Percentiles rank a stretch among this genome's conserved stretches.
These are phyloP conservation scores for Chelonus formosanus DNA, from an alignment of 2,888 invertebrate genomes.

Conservation along the genomic window DNA sequence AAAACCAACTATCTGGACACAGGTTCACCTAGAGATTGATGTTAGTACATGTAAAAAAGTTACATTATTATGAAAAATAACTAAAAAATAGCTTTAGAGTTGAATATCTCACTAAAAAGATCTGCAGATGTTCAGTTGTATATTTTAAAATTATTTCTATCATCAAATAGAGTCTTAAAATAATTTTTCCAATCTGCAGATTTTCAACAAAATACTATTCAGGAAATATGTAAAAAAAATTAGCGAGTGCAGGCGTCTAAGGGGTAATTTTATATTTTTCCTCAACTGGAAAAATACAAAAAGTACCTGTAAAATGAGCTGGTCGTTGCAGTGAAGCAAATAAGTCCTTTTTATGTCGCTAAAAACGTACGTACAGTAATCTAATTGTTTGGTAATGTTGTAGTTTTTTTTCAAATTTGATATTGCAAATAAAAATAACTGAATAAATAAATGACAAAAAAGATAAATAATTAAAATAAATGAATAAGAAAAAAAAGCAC, in stretches of 20 bases:
- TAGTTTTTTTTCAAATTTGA: background rate
- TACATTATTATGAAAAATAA: too few species aligned
- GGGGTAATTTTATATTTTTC: slow-evolving; percentile 1
- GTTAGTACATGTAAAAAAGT: slow-evolving; percentile 2
- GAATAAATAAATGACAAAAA: too few species aligned
- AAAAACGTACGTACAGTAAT: slow-evolving; percentile 3
- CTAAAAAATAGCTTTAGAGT: background rate
- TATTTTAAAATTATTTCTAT: background rate
- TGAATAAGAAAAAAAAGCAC: background rate
- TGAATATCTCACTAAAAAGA: background rate
- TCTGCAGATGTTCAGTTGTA: too few species aligned
- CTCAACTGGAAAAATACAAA: slow-evolving; percentile 40
- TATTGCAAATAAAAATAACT: slow-evolving; percentile 1
- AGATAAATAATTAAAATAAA: too few species aligned
- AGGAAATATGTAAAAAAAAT: slow-evolving; percentile 27
- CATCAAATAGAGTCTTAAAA: slow-evolving; percentile 4
- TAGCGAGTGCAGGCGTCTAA: slow-evolving; percentile 34
- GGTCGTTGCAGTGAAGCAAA: slow-evolving; percentile 50
- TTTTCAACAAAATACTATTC: slow-evolving; percentile 26
- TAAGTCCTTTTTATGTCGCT: slow-evolving; percentile 26
- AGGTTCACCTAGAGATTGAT: slow-evolving; percentile 23
- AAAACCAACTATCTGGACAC: slow-evolving; percentile 11
- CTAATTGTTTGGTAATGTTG: too few species aligned
- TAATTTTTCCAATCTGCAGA: slow-evolving; percentile 3
- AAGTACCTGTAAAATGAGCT: slow-evolving; percentile 56